phyloP scores from a whole-genome alignment of 2,797 vertebrate genomes.

The Gallinago nigripennis region DNA sequence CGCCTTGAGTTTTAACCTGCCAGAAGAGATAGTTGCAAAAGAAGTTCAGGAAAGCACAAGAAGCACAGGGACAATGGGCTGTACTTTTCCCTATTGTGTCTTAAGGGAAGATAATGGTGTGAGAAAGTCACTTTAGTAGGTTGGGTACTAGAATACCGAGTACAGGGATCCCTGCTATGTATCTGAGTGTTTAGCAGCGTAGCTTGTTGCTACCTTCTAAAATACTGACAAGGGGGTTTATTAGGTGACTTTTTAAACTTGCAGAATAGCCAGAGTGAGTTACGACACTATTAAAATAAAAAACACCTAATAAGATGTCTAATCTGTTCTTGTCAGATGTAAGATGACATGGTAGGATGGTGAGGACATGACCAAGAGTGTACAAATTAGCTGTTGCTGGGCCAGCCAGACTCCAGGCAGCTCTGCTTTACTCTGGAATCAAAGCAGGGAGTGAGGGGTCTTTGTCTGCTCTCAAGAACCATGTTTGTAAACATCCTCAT shows the following conservation, averaged over 20 bases:
- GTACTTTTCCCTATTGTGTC: rapidly evolving
- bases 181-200: not conserved
- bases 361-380: not conserved
- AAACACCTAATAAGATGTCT: not conserved
- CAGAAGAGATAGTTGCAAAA: not conserved
- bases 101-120: not conserved
- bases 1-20: not conserved
- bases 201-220: not conserved
- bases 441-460: not conserved
- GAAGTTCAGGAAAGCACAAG: not conserved
- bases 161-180: not conserved
- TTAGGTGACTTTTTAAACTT: not conserved
- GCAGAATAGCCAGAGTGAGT: not conserved
- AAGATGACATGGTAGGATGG: not conserved
- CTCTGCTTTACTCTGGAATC: not conserved
- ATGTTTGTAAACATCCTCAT: not conserved
- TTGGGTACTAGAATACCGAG: not conserved
- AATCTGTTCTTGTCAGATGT: not conserved
- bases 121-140: not conserved
- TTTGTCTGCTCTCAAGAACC: not conserved
- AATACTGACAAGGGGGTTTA: not conserved
- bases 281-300: not conserved
- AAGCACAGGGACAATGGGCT: not conserved
- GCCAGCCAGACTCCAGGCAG: rapidly evolving
- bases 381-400: not conserved